Evolutionary conservation across 2,888 invertebrate species (phyloP), one percentile per base, ranked within the genome.

Genomic region (Drosophila neutralis): DNA sequence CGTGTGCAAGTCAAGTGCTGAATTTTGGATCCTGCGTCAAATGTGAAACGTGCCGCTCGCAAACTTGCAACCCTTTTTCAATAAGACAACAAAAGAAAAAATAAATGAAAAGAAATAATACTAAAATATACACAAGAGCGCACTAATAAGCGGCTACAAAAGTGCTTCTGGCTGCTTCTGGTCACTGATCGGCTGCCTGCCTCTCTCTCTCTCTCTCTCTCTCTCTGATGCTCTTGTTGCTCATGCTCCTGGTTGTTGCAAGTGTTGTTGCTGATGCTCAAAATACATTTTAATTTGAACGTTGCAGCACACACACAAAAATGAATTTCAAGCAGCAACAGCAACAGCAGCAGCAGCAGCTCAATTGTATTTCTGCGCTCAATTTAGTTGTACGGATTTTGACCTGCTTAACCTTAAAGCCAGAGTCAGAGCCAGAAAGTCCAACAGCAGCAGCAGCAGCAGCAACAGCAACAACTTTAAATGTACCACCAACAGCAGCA

Each of bases 341-440:
- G 21, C 57, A 45, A 10, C 63, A 71, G 42, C 60, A 61, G 11
- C 29, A 54, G 33, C 56, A 52, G 53, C 78, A 64, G 69, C 78
- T 75, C 91, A 87, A 89, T 91, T 91, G 85, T 89, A 83, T 87
- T 81, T 87, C 86, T 90, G 83, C 83, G 91, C 91, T 92, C 91
- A 92, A 92, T 92, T 92, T 92, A 92, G 92, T 92, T 91, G 92
- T 92, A 92, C 90, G 83, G 89, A 91, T 86, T 91, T 91, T 91
- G 92, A 92, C 92, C 92, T 92, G 92, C 82, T 90, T 92, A 91
- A 92, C 92, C 91, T 87, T 83, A 83, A 79, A 83, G 73, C 76
- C 76, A 63, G 75, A 76, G 79, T 75, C 84, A 62, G 76, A 76
- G 78, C 76, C 76, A 59, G 76, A 76, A 78, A 54, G 27, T 29